Conservation (phyloP, 2,797 vertebrate species). For the Girardinus metallicus region DNA sequence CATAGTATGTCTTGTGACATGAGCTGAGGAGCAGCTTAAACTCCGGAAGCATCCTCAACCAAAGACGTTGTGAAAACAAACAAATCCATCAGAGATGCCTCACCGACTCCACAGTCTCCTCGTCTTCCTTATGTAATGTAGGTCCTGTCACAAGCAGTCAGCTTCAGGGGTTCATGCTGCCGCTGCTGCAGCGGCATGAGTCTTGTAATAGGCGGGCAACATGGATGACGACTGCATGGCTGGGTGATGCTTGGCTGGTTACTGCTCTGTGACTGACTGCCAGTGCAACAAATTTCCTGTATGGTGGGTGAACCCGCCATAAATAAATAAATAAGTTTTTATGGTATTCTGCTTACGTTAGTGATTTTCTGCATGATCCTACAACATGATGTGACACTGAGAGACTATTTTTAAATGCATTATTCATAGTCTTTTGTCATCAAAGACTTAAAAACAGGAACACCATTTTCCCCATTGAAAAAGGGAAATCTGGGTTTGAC, state of each 20-base stretch:
- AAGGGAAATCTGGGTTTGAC: not conserved
- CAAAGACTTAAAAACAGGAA: constrained; percentile 5
- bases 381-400: not conserved
- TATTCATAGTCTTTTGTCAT: constrained; percentile 2
- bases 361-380: constrained; percentile 10
- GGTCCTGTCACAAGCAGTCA: constrained; percentile 77
- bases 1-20: constrained; percentile 1
- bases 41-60: constrained; percentile 43
- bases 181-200: constrained; percentile 57
- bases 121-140: constrained; percentile 72
- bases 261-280: constrained; percentile 24
- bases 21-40: constrained; percentile 34
- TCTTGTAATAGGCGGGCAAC: constrained; percentile 67
- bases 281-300: constrained; percentile 14
- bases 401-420: not conserved
- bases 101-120: constrained; percentile 57
- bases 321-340: constrained; percentile 7
- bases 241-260: constrained; percentile 40
- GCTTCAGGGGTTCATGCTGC: constrained; percentile 66
- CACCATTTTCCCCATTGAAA: not conserved
- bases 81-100: constrained; percentile 69
- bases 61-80: constrained; percentile 61
- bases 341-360: constrained; percentile 18
- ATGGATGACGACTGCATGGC: constrained; percentile 46
- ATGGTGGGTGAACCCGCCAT: constrained; percentile 11